phyloP scores from a whole-genome alignment of 2,797 vertebrate genomes.

The Gobionotothen gibberifrons region DNA sequence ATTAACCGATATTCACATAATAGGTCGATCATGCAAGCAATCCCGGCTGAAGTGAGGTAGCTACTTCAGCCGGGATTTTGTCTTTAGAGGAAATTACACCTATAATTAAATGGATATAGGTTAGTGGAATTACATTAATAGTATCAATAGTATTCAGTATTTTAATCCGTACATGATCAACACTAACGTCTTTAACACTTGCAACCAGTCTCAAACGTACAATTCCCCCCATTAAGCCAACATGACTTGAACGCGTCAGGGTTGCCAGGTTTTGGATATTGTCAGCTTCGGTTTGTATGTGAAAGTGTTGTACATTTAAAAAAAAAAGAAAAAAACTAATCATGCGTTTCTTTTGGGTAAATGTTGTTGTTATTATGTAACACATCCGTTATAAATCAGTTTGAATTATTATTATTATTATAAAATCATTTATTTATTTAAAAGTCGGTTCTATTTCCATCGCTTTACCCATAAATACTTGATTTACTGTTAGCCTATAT shows the following conservation, averaged over 20 bases:
- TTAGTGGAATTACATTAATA: too few relatives aligned
- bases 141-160: not conserved
- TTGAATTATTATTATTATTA: too few relatives aligned
- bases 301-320: not conserved
- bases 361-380: not conserved
- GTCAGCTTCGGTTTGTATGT: not conserved
- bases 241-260: rapidly evolving
- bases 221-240: not conserved
- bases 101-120: not conserved
- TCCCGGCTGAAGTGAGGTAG: too few relatives aligned
- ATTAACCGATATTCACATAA: not conserved
- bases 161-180: not conserved
- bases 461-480: too few relatives aligned
- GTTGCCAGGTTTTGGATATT: constrained; percentile 49
- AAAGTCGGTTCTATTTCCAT: not conserved
- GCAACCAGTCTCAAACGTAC: not conserved
- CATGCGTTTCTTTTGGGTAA: not conserved
- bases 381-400: too few relatives aligned
- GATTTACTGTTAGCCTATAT: too few relatives aligned
- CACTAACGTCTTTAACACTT: not conserved
- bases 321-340: not conserved
- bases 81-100: not conserved
- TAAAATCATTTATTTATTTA: not conserved
- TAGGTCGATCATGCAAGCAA: not conserved
- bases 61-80: not conserved